A percentile compares a stretch with the other conserved stretches of the same genome.
Evolutionary conservation across 2,888 invertebrate genomes (phyloP).

Genomic region (Strigamia crassipes): DNA sequence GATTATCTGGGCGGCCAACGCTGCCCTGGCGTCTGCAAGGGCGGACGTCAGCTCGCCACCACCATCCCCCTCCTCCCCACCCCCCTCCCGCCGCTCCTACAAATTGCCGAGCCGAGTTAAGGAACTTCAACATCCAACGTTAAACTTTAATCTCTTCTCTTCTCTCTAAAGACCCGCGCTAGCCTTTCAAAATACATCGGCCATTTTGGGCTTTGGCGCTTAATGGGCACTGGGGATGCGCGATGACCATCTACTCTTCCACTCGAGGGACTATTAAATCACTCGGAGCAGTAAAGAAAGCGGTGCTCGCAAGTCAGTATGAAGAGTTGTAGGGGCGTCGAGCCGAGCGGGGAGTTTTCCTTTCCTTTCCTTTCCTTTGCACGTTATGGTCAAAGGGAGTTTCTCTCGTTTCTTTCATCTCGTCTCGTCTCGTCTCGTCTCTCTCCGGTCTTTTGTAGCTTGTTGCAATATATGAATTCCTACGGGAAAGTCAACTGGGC

Average conservation of each 20-base stretch:
- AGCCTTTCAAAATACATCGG: not conserved
- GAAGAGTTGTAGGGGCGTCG: not conserved
- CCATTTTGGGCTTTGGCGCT: constrained; percentile 10
- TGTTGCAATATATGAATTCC: constrained; percentile 10
- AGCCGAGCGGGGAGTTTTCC: not conserved
- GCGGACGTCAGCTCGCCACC: not conserved
- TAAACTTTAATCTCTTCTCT: not conserved
- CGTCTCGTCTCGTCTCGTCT: too few species aligned
- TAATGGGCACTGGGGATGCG: constrained; percentile 4
- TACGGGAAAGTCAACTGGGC: not conserved
- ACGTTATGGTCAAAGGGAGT: not conserved
- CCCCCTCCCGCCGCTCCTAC: too few species aligned
- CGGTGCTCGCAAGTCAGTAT: not conserved
- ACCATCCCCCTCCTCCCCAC: not conserved
- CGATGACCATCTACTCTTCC: constrained; percentile 2
- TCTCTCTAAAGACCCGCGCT: not conserved
- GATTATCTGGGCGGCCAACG: not conserved
- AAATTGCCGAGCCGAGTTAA: not conserved
- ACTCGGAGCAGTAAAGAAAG: not conserved
- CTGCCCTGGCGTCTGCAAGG: not conserved
- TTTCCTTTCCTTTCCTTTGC: too few species aligned
- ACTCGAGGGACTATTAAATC: constrained; percentile 10
- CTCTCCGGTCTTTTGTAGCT: not conserved
- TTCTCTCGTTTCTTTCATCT: too few species aligned
- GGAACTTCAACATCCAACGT: not conserved